Evolutionary conservation across 1,140 invertebrate genomes (phyloP).

Genomic region (Cydia pomonella): DNA sequence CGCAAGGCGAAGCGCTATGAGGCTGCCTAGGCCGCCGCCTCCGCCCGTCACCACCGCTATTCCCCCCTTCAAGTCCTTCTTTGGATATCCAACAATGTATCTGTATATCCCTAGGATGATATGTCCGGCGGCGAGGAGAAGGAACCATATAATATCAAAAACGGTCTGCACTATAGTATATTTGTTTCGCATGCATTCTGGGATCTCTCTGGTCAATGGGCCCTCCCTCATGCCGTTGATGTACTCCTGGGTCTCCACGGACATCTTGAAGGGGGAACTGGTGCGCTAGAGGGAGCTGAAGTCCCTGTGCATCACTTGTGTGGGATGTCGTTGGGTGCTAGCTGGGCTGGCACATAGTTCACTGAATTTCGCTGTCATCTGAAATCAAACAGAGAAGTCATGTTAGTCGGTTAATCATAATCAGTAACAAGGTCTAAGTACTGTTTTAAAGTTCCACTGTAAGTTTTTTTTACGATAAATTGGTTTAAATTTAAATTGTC

Average conservation of each 20-base stretch:
- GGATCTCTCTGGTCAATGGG: slow-evolving; percentile 71
- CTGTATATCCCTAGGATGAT: slow-evolving; percentile 79
- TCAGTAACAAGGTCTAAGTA: no score
- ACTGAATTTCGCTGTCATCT: slow-evolving; percentile 18
- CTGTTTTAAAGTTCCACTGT: no score
- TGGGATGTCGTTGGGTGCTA: not conserved
- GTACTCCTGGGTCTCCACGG: slow-evolving; percentile 66
- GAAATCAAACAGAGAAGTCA: not conserved
- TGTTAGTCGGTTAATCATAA: no score
- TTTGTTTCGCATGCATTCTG: slow-evolving; percentile 74
- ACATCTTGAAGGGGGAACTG: slow-evolving; percentile 50
- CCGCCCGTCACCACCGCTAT: slow-evolving; percentile 93
- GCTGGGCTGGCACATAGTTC: slow-evolving; percentile 30
- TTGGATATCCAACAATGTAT: slow-evolving; percentile 75
- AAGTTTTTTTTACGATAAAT: no score
- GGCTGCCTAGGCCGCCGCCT: slow-evolving; percentile 92
- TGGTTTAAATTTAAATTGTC: no score
- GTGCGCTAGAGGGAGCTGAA: slow-evolving; percentile 12
- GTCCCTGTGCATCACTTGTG: slow-evolving; percentile 49
- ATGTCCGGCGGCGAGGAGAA: slow-evolving; percentile 81
- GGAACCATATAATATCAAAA: slow-evolving; percentile 83
- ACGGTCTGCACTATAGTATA: slow-evolving; percentile 78
- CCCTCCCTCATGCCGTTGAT: slow-evolving; percentile 70
- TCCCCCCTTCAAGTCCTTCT: slow-evolving; percentile 85
- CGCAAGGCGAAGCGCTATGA: slow-evolving; percentile 90